phyloP scores from a whole-genome alignment of 2,888 invertebrate genomes.

The Steinernema carpocapsae region DNA sequence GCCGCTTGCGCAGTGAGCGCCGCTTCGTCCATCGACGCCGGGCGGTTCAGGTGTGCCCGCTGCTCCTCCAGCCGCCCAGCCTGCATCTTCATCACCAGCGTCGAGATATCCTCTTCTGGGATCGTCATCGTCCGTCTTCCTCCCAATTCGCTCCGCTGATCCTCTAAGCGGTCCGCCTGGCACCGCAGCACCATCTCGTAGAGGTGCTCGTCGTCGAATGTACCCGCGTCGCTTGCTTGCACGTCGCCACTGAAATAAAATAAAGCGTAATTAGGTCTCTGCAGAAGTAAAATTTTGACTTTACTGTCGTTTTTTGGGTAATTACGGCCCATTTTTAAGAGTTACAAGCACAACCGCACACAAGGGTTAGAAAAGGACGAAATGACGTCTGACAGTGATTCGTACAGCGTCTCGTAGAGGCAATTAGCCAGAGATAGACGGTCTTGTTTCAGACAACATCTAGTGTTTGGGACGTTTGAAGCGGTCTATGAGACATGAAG shows the following conservation, averaged over 20 bases:
- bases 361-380: too few relatives aligned
- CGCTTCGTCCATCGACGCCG: not conserved
- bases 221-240: conserved; percentile 22
- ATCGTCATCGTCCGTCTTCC: conserved; percentile 41
- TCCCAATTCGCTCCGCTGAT: conserved; percentile 61
- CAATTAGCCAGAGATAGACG: too few relatives aligned
- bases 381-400: too few relatives aligned
- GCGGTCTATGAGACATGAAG: too few relatives aligned
- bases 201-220: conserved; percentile 45
- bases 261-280: not conserved
- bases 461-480: too few relatives aligned
- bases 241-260: conserved; percentile 7
- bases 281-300: too few relatives aligned
- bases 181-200: conserved; percentile 55
- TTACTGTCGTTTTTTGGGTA: too few relatives aligned
- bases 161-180: conserved; percentile 62
- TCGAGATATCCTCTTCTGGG: conserved; percentile 53
- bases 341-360: too few relatives aligned
- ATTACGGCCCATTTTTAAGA: too few relatives aligned
- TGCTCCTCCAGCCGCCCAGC: conserved; percentile 60
- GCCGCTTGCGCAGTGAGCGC: not conserved
- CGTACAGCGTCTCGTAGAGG: too few relatives aligned
- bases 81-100: conserved; percentile 59
- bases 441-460: too few relatives aligned
- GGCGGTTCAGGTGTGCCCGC: conserved; percentile 50